These are phyloP conservation scores for Chydorus sphaericus DNA, from an alignment of 2,888 invertebrate genomes.

Conservation along the genomic window DNA sequence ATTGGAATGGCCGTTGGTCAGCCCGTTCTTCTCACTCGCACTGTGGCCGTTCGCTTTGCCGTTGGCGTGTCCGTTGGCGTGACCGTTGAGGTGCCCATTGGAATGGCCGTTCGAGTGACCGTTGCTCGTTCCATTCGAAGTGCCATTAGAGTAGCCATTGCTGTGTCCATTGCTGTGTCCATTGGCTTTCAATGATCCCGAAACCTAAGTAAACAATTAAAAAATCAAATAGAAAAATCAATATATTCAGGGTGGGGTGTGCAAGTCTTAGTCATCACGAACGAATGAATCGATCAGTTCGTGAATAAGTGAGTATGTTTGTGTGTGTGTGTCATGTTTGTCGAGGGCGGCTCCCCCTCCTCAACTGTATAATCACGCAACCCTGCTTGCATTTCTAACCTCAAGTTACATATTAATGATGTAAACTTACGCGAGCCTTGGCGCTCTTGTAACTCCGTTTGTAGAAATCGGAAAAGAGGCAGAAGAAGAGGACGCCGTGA, in stretches of 20 bases:
- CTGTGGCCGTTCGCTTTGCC: constrained; percentile 14
- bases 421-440: constrained; percentile 5
- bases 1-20: constrained; percentile 1
- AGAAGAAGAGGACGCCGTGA: constrained; percentile 91
- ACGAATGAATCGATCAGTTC: too few relatives aligned
- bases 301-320: too few relatives aligned
- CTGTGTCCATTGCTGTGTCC: constrained; percentile 7
- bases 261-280: too few relatives aligned
- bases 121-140: constrained; percentile 12
- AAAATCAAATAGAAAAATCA: too few relatives aligned
- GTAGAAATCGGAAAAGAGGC: constrained; percentile 90
- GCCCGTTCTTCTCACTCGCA: constrained; percentile 7
- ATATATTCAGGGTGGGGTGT: too few relatives aligned
- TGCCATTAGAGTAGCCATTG: constrained; percentile 5
- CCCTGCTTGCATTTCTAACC: too few relatives aligned
- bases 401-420: too few relatives aligned
- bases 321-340: too few relatives aligned
- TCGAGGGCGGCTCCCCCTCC: too few relatives aligned
- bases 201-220: neutral
- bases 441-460: constrained; percentile 32
- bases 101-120: constrained; percentile 16
- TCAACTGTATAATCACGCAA: too few relatives aligned
- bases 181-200: neutral
- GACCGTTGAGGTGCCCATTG: constrained; percentile 20
- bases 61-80: constrained; percentile 18